A percentile compares a stretch with the other conserved stretches of the same genome.
phyloP scores from a whole-genome alignment of 2,888 invertebrate genomes.

The Spodoptera picta region DNA sequence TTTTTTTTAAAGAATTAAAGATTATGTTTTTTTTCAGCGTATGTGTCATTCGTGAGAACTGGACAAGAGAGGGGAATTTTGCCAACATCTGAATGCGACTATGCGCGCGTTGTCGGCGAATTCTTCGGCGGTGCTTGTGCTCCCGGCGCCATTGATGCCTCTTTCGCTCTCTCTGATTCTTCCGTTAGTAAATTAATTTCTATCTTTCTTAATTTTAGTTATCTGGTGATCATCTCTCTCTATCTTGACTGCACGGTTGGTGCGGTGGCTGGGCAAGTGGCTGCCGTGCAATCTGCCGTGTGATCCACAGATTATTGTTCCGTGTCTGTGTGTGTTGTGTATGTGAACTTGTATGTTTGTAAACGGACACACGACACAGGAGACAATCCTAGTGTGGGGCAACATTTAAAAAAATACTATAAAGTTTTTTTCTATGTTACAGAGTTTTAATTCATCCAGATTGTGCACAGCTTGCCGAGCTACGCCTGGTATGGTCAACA shows the following conservation, averaged over 20 bases:
- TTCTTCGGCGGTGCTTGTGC: constrained; percentile 89
- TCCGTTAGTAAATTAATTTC: constrained; percentile 46
- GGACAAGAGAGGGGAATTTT: constrained; percentile 84
- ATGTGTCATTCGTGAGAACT: constrained; percentile 89
- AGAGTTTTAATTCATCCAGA: constrained; percentile 69
- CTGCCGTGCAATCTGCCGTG: no score
- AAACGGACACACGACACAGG: no score
- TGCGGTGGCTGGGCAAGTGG: no score
- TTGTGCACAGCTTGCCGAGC: constrained; percentile 73
- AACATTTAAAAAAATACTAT: no score
- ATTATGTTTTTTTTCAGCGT: constrained; percentile 74
- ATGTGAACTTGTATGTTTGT: no score
- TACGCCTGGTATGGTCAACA: constrained; percentile 25
- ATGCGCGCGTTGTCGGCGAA: constrained; percentile 85
- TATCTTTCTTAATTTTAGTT: no score
- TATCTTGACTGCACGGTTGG: no score
- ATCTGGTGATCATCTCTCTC: no score
- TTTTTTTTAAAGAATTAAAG: no score
- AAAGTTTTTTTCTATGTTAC: constrained; percentile 38
- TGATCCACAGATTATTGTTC: no score
- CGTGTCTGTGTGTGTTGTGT: no score
- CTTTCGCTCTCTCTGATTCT: constrained; percentile 75
- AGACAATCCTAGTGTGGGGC: no score
- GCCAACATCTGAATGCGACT: constrained; percentile 86
- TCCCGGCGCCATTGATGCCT: constrained; percentile 87